phyloP scores from a whole-genome alignment of 2,888 invertebrate genomes.

The Drosophila peninsularis region DNA sequence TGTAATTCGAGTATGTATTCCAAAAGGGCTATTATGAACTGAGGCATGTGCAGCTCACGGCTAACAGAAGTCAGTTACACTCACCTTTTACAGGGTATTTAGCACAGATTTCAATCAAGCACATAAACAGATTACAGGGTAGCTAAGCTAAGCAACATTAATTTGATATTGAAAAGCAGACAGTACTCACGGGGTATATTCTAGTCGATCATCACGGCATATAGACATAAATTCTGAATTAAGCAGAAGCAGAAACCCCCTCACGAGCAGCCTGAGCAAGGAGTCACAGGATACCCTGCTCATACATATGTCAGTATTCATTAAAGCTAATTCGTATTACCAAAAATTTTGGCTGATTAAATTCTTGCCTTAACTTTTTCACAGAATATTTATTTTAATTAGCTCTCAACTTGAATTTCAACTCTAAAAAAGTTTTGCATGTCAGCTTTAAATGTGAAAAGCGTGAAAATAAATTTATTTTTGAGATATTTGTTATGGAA shows the following conservation, averaged over 20 bases:
- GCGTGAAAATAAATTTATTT: no score
- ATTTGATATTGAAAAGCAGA: no score
- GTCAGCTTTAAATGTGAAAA: no score
- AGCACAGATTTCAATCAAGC: not conserved
- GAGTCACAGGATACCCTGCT: not conserved
- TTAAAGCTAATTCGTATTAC: not conserved
- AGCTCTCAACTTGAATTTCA: not conserved
- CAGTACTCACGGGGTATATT: not conserved
- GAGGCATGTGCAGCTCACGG: not conserved
- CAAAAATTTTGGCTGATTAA: not conserved
- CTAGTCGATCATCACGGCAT: not conserved
- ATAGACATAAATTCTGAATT: not conserved
- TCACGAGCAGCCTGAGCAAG: not conserved
- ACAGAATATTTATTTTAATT: conserved; percentile 1
- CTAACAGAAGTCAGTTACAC: no score
- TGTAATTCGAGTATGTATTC: not conserved
- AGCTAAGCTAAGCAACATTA: no score
- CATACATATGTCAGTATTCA: not conserved
- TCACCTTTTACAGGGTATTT: not conserved
- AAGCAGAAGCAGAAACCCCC: not conserved
- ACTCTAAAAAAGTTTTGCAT: not conserved
- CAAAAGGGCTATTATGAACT: not conserved
- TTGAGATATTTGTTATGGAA: no score
- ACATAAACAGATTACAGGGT: not conserved
- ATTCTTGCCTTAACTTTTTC: not conserved